phyloP scores from a whole-genome alignment of 2,888 invertebrate genomes.

The Nasonovia ribisnigri region DNA sequence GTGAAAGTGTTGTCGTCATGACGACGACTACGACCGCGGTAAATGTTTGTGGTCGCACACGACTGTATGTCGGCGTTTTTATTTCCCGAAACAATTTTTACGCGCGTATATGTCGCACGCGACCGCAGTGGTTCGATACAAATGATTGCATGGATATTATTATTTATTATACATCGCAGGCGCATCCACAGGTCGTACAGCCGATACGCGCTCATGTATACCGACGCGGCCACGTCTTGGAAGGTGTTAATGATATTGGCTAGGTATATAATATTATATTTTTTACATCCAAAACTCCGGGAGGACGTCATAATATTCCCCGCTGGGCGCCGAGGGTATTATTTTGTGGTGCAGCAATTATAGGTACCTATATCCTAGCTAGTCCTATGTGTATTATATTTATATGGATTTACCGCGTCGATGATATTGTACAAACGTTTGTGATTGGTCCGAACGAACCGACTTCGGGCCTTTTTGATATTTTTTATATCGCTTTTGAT shows the following conservation, averaged over 20 bases:
- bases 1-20: conserved; percentile 54
- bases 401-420: neutral
- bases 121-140: neutral
- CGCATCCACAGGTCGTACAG: neutral
- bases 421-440: neutral
- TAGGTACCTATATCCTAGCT: neutral
- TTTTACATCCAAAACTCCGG: neutral
- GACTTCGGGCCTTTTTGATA: neutral
- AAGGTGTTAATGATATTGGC: neutral
- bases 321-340: neutral
- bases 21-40: neutral
- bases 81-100: neutral
- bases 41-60: neutral
- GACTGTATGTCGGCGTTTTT: neutral
- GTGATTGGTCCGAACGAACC: neutral
- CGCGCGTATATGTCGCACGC: neutral
- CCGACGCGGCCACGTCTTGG: neutral
- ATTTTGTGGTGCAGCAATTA: neutral
- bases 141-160: neutral
- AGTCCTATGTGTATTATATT: neutral
- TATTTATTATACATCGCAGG: neutral
- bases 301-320: neutral
- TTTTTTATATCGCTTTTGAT: neutral
- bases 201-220: neutral
- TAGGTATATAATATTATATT: neutral